Base-by-base conservation (phyloP, 2,113 vertebrate genomes). In the Dicaeum eximium region DNA sequence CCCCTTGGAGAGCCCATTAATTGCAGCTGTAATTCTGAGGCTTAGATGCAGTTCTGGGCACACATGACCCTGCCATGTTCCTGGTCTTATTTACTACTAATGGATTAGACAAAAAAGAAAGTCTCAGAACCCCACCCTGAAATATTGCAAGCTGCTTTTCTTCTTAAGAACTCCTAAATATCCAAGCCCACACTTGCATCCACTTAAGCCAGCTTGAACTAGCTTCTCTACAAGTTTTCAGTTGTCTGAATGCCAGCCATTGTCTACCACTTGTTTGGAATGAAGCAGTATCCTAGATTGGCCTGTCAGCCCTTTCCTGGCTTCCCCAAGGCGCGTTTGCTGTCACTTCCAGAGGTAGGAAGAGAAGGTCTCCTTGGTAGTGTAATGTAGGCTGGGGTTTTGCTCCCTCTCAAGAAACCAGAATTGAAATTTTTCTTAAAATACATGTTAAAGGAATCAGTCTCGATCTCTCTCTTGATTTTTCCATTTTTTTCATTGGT, bases 131-230 rank as follows among this genome's bases (percentile, higher is more conserved):
- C 42, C 80, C 77, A 69, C 92, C 95, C 83, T 83, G 89, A 80
- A 90, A 90, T 90, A 92, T 23, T 88, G 54, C 81, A 83, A 95
- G 51, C 85, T 71, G 79, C 90, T 97, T 75, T 94, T 90, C 72
- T 66, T 88, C 87, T 51, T 88, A 79, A 88, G 54, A 77, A 45
- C 67, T 92, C 45, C 35, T 48, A 83, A 93, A 89, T 77, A 89
- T 71, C 91, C 80, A 87, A 93, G 92, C 85, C 85, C 53, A 65
- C 65, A 74, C 83, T 94, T 95, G 92, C 30, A 70, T 94, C 64
- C 78, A 18, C 35, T 93, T 80, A 92, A 91, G 31, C 61, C 71
- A 86, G 92, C 77, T 78, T 89, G 67, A 92, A 57, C 83, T 92
- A 92, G 87, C 83, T 94, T 94, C 74, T 78, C 75, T 80, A 73